These are phyloP conservation scores for Gasterosteus aculeatus DNA, from an alignment of 2,113 vertebrate genomes.

Conservation along the genomic window DNA sequence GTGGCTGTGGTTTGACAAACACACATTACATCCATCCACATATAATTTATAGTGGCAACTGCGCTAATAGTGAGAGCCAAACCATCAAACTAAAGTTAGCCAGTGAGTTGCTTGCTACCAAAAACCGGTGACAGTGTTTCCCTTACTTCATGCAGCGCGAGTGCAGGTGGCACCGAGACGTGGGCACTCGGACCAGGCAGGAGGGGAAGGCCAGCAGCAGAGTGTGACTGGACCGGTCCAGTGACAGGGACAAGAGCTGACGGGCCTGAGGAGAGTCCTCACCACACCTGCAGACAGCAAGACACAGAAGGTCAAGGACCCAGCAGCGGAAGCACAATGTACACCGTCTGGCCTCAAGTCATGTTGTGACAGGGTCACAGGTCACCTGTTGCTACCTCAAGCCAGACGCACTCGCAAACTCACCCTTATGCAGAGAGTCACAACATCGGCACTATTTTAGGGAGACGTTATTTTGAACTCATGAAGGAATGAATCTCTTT, in stretches of 20 bases:
- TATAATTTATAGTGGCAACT: background rate
- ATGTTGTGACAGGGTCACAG: constrained; percentile 18
- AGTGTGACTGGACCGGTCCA: constrained; percentile 87
- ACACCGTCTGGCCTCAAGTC: background rate
- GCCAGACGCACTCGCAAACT: constrained; percentile 2
- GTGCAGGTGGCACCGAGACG: constrained; percentile 93
- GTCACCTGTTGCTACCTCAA: constrained; percentile 22
- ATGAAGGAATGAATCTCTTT: background rate
- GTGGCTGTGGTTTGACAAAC: constrained; percentile 25
- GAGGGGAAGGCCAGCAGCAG: constrained; percentile 90
- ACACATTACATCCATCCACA: background rate
- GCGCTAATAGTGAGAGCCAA: background rate
- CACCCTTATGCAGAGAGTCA: background rate
- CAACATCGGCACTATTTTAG: constrained; percentile 18
- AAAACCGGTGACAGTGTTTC: background rate
- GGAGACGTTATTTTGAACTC: background rate
- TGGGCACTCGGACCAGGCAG: constrained; percentile 89
- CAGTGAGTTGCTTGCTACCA: constrained; percentile 11
- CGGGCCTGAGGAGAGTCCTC: constrained; percentile 81
- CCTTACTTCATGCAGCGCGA: constrained; percentile 95
- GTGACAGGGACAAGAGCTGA: constrained; percentile 88
- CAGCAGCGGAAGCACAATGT: background rate
- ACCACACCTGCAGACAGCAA: constrained; percentile 84
- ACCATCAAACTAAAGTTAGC: constrained; percentile 27
- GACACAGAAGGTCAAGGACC: constrained; percentile 7